Conservation (phyloP, 2,797 vertebrate genomes). For the Pipistrellus nathusii region DNA sequence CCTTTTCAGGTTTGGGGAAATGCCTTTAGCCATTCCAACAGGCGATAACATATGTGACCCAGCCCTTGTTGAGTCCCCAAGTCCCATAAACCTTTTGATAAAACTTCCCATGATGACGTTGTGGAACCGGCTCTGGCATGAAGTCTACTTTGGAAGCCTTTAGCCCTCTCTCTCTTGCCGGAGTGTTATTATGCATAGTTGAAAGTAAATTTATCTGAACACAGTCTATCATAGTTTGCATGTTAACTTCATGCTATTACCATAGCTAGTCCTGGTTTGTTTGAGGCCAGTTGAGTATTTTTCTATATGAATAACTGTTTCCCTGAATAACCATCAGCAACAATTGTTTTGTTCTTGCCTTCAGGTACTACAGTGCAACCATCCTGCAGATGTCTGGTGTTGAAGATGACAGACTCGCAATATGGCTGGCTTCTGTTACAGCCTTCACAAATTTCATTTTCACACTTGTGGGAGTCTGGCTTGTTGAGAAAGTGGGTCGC, state of each 20-base stretch:
- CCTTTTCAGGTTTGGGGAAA: too few relatives aligned
- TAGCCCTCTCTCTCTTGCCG: not conserved
- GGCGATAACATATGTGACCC: too few relatives aligned
- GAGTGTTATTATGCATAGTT: not conserved
- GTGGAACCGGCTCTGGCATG: too few relatives aligned
- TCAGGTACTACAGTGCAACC: slow-evolving; percentile 99
- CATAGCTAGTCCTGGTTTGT: not conserved
- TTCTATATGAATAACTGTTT: not conserved
- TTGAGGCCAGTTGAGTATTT: not conserved
- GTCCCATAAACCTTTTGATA: too few relatives aligned
- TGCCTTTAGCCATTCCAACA: too few relatives aligned
- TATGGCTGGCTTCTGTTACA: slow-evolving; percentile 96
- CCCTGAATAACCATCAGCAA: not conserved
- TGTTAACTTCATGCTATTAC: not conserved
- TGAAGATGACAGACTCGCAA: slow-evolving; percentile 94
- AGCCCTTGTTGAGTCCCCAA: too few relatives aligned
- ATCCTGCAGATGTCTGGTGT: slow-evolving; percentile 99
- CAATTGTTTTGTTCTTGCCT: slow-evolving; percentile 19
- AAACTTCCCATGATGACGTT: too few relatives aligned
- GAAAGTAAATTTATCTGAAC: not conserved
- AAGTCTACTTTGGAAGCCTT: not conserved
- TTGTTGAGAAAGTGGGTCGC: slow-evolving; percentile 96
- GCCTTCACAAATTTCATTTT: slow-evolving; percentile 98
- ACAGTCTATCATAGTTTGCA: not conserved
- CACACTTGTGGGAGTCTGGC: slow-evolving; percentile 97